Percentiles rank a stretch among this genome's conserved stretches.
These are phyloP conservation scores for Odontothrips loti DNA, from an alignment of 2,888 invertebrate species.

Conservation along the genomic window DNA sequence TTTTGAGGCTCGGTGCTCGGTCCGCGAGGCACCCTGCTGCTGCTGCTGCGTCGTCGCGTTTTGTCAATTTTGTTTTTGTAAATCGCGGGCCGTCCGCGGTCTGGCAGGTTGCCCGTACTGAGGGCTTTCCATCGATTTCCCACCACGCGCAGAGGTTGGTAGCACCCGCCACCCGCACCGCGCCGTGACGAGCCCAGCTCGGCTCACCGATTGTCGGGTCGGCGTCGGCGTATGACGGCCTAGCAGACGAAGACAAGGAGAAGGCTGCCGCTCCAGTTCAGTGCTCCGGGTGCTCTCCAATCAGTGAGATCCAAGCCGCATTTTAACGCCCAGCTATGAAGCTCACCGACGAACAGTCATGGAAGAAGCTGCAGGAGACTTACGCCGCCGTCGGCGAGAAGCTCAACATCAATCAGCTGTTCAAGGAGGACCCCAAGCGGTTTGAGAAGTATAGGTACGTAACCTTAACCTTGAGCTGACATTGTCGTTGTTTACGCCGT, in stretches of 20 bases:
- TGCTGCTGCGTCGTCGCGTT: too few species aligned
- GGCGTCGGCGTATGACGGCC: background rate
- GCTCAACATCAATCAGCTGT: conserved; percentile 77
- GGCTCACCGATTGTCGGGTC: background rate
- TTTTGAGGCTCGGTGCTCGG: too few species aligned
- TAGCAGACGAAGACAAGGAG: background rate
- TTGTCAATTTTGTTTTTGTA: too few species aligned
- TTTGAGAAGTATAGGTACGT: conserved; percentile 85
- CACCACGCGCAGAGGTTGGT: background rate
- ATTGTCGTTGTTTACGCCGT: conserved; percentile 38
- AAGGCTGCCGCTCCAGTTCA: background rate
- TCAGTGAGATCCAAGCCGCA: background rate
- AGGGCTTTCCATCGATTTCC: background rate
- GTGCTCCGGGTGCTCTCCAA: conserved; percentile 3
- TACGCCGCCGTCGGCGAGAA: conserved; percentile 66
- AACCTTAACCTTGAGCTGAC: conserved; percentile 44
- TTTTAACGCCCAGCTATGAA: conserved; percentile 40
- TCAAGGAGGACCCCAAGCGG: conserved; percentile 71
- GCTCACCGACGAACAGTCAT: conserved; percentile 64
- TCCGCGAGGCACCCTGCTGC: too few species aligned
- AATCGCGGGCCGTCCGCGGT: too few species aligned
- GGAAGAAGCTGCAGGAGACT: conserved; percentile 69
- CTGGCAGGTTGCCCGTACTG: too few species aligned
- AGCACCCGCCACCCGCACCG: background rate
- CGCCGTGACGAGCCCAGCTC: background rate